Evolutionary conservation across 2,888 invertebrate genomes (phyloP).

Genomic region (Hirtodrosophila cameraria): DNA sequence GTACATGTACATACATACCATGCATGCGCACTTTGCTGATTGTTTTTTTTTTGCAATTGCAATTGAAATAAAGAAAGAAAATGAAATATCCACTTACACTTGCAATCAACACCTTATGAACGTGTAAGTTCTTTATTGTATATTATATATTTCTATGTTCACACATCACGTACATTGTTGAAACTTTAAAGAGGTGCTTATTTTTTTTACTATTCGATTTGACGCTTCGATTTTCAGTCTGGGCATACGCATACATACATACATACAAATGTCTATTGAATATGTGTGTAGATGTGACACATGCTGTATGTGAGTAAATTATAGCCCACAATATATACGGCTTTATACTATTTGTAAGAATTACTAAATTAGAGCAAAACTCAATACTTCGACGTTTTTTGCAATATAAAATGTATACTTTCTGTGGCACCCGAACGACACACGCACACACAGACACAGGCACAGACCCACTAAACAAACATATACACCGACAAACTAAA

Average conservation of each 20-base stretch:
- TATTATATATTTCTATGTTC: not conserved
- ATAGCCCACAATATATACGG: not conserved
- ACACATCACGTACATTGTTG: not conserved
- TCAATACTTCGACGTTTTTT: conserved; percentile 15
- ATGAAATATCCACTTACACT: conserved; percentile 24
- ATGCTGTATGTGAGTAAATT: not conserved
- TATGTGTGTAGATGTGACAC: not conserved
- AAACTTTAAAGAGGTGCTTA: not conserved
- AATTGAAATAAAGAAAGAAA: no score
- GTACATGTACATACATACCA: conserved; percentile 8
- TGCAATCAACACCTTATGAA: conserved; percentile 8
- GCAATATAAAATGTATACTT: conserved; percentile 32
- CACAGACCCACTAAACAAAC: conserved; percentile 27
- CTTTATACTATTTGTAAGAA: not conserved
- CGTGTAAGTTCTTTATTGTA: not conserved
- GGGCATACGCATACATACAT: not conserved
- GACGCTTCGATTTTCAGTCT: conserved; percentile 17
- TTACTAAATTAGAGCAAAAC: conserved; percentile 6
- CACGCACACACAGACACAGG: conserved; percentile 24
- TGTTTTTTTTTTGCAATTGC: conserved; percentile 2
- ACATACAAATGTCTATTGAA: not conserved
- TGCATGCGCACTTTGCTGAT: conserved; percentile 22
- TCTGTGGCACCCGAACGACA: conserved; percentile 24
- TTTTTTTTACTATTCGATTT: conserved; percentile 6
- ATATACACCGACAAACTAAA: conserved; percentile 21